phyloP scores from a whole-genome alignment of 1,140 invertebrate genomes.

The Philaenus spumarius region DNA sequence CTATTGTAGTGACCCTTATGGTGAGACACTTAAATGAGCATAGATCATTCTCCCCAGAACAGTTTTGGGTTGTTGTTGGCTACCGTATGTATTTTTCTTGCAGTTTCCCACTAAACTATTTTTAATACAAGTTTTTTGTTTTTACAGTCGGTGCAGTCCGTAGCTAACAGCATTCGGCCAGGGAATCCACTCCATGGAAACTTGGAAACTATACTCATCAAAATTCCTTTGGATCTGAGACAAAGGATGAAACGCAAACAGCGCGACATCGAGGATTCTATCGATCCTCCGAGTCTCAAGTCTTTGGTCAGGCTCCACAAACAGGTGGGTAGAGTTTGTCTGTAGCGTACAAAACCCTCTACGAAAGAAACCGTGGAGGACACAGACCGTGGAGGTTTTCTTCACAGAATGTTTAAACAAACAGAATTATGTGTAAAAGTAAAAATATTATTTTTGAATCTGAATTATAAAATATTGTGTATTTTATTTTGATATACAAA shows the following conservation, averaged over 20 bases:
- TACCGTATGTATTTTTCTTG: too few species aligned
- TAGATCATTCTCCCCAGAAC: too few species aligned
- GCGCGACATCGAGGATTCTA: constrained; percentile 54
- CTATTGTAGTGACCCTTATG: too few species aligned
- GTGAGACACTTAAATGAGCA: too few species aligned
- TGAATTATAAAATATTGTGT: neutral
- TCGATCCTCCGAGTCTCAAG: constrained; percentile 69
- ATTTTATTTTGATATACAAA: too few species aligned
- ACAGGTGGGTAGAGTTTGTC: constrained; percentile 43
- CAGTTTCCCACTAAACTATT: too few species aligned
- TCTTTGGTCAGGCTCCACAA: constrained; percentile 73
- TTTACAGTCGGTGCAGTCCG: constrained; percentile 60
- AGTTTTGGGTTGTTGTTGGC: too few species aligned
- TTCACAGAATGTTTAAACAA: neutral
- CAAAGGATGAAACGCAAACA: constrained; percentile 61
- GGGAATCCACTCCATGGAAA: constrained; percentile 60
- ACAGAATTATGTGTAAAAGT: neutral
- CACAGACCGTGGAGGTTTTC: too few species aligned
- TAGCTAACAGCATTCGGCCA: constrained; percentile 56
- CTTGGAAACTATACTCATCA: constrained; percentile 82
- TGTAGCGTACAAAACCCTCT: too few species aligned
- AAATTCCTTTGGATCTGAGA: constrained; percentile 69
- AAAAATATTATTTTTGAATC: neutral
- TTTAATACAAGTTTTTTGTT: neutral
- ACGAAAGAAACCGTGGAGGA: too few species aligned